A percentile compares a stretch with the other conserved stretches of the same genome.
Conservation (phyloP, 30 jellyfish, hydroid and myxozoan species). For the Turritopsis dohrnii region DNA sequence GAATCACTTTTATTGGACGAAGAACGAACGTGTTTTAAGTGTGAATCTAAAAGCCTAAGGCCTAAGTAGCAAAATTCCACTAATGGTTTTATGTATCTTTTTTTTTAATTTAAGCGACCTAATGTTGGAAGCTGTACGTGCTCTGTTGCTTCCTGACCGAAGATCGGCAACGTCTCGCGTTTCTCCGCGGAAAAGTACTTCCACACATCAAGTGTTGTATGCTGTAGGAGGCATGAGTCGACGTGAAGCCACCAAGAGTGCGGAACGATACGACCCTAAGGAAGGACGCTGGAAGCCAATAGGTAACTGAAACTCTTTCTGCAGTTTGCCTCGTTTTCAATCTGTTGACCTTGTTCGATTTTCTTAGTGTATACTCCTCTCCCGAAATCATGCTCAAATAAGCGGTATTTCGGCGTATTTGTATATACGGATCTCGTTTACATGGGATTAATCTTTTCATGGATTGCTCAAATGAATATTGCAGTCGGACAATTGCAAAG, state of each 20-base stretch:
- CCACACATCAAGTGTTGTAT: constrained; percentile 75
- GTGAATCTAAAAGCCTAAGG: too few species aligned
- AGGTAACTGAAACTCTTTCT: constrained; percentile 32
- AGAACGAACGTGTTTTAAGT: too few species aligned
- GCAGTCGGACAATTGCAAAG: too few species aligned
- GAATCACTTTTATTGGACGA: too few species aligned
- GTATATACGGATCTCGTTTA: too few species aligned
- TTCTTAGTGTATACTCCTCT: too few species aligned
- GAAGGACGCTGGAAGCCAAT: constrained; percentile 97
- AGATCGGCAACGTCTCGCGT: constrained; percentile 57
- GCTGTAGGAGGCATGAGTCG: constrained; percentile 99
- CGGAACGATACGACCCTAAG: constrained; percentile 88
- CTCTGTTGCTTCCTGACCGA: constrained; percentile 54
- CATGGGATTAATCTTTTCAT: too few species aligned
- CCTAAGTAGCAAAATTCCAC: too few species aligned
- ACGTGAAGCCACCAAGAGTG: constrained; percentile 82
- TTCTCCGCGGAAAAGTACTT: constrained; percentile 78
- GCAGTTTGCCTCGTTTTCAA: too few species aligned
- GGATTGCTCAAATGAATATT: too few species aligned
- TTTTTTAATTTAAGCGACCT: constrained; percentile 42
- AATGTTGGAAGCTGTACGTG: constrained; percentile 62
- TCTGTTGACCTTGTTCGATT: neutral
- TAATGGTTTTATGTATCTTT: neutral
- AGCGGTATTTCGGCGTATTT: too few species aligned
- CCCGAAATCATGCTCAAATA: too few species aligned